These are phyloP conservation scores for Nephrotoma guestfalica DNA, from an alignment of 2,888 invertebrate genomes.

Conservation along the genomic window DNA sequence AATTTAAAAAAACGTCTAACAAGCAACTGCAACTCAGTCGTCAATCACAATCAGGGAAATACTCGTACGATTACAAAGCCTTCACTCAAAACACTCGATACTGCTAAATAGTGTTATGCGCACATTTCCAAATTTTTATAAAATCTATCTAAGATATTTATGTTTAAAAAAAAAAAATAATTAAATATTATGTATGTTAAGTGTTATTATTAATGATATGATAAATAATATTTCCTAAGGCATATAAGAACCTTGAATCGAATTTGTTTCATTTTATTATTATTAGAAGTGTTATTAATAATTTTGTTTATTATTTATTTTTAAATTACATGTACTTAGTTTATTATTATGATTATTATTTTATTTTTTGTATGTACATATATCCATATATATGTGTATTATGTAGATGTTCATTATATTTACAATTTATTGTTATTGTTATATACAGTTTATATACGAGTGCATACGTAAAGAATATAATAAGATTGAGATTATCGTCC, in stretches of 20 bases:
- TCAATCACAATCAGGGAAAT: neutral
- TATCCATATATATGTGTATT: neutral
- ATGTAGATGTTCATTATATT: neutral
- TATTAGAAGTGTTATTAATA: neutral
- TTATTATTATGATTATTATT: neutral
- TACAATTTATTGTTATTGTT: neutral
- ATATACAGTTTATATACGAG: neutral
- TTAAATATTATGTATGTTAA: neutral
- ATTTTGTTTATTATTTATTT: conserved; percentile 1
- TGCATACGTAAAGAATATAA: neutral
- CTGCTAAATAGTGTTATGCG: neutral
- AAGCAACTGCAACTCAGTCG: neutral
- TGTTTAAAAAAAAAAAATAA: neutral
- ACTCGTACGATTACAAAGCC: neutral
- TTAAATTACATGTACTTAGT: neutral
- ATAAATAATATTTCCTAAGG: neutral
- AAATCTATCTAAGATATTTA: neutral
- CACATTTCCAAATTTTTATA: neutral
- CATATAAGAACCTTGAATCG: neutral
- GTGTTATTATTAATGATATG: neutral
- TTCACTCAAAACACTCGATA: neutral
- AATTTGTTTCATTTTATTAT: neutral
- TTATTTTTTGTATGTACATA: neutral
- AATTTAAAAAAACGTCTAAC: neutral
- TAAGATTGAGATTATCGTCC: neutral